phyloP scores from a whole-genome alignment of 2,797 vertebrate species.

The Acanthis flammea region DNA sequence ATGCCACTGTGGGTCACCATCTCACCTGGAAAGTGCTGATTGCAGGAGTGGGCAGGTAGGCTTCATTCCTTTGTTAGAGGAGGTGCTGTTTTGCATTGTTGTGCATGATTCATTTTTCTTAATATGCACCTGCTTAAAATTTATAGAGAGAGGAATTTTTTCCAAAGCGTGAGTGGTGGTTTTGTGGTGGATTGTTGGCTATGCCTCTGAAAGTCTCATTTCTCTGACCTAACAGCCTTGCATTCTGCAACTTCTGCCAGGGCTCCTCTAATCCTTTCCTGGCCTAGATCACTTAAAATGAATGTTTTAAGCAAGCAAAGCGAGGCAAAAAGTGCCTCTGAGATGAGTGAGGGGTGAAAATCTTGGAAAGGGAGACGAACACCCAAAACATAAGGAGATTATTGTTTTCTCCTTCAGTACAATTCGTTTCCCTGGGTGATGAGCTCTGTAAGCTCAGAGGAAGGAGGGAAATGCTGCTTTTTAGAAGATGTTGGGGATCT shows the following conservation, averaged over 20 bases:
- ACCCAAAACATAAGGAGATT: constrained; percentile 55
- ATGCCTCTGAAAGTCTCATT: constrained; percentile 19
- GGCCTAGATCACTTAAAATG: constrained; percentile 51
- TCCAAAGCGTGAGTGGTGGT: neutral
- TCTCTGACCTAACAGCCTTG: constrained; percentile 2
- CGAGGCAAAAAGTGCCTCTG: neutral
- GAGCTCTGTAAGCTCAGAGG: constrained; percentile 12
- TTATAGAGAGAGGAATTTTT: neutral
- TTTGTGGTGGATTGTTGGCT: neutral
- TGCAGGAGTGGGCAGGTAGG: neutral
- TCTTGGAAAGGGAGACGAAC: constrained; percentile 35
- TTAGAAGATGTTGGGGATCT: neutral
- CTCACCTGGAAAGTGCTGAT: neutral
- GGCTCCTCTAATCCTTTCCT: constrained; percentile 52
- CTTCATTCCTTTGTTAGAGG: neutral
- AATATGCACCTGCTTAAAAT: neutral
- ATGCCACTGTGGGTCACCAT: neutral
- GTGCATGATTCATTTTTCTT: neutral
- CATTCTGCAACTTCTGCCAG: constrained; percentile 32
- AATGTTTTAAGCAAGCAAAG: constrained; percentile 48
- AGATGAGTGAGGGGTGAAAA: constrained; percentile 50
- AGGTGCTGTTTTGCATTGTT: neutral
- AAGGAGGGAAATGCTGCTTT: constrained; percentile 3
- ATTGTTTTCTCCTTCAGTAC: constrained; percentile 53
- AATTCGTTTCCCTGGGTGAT: constrained; percentile 34